Evolutionary conservation across 1,140 invertebrate species (phyloP).

Genomic region (Orchesella cincta): DNA sequence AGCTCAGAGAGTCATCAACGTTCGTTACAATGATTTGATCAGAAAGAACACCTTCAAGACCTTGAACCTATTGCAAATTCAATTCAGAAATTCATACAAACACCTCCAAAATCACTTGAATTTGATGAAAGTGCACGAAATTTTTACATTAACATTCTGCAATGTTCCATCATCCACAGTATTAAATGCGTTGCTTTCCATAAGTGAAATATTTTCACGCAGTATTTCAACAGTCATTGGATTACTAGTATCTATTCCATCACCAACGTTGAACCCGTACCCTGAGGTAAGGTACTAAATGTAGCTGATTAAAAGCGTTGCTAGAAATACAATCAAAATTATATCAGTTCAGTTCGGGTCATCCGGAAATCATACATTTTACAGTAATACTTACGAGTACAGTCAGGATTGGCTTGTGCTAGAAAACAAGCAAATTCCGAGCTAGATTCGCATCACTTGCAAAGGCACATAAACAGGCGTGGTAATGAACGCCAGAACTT

Average conservation of each 20-base stretch:
- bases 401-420: constrained; percentile 59
- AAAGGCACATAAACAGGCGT: constrained; percentile 77
- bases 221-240: constrained; percentile 48
- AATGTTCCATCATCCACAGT: constrained; percentile 39
- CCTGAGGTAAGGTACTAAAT: constrained; percentile 39
- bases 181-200: constrained; percentile 47
- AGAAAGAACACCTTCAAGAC: constrained; percentile 33
- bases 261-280: not conserved
- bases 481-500: constrained; percentile 60
- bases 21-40: constrained; percentile 45
- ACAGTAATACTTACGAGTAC: constrained; percentile 8
- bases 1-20: constrained; percentile 43
- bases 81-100: constrained; percentile 10
- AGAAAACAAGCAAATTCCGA: constrained; percentile 72
- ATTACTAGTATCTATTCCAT: constrained; percentile 39
- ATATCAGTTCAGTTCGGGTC: too few relatives aligned
- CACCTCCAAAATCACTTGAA: not conserved
- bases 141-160: constrained; percentile 34
- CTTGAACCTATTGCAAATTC: constrained; percentile 35
- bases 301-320: constrained; percentile 42
- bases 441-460: constrained; percentile 69
- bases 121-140: not conserved
- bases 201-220: constrained; percentile 46
- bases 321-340: too few relatives aligned
- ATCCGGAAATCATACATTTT: too few relatives aligned